phyloP scores from a whole-genome alignment of 2,797 vertebrate species.

The Catostomus latipinnis region DNA sequence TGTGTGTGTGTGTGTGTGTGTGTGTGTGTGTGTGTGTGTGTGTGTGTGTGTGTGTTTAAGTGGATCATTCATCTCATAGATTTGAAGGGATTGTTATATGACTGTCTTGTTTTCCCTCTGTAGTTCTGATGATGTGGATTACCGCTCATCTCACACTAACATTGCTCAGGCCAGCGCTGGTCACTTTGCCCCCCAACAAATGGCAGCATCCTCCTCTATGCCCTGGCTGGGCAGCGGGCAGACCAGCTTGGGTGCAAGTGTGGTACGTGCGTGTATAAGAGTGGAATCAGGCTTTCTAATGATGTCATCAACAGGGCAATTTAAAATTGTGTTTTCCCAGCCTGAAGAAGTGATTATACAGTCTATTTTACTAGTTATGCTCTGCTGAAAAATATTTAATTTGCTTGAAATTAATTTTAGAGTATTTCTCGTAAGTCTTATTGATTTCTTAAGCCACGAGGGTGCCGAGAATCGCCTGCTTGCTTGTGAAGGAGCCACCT shows the following conservation, averaged over 20 bases:
- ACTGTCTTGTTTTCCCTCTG: background rate
- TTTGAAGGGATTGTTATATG: conserved; percentile 1
- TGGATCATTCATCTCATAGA: background rate
- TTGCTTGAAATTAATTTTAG: no score
- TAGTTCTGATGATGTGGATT: conserved; percentile 94
- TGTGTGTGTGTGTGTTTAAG: conserved; percentile 66
- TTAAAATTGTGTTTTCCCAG: no score
- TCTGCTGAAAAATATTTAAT: no score
- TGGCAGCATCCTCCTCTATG: conserved; percentile 89
- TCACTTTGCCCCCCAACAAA: conserved; percentile 83
- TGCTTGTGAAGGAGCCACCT: no score
- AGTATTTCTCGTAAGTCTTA: no score
- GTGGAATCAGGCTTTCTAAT: background rate
- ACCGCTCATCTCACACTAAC: conserved; percentile 91
- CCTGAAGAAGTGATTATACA: no score
- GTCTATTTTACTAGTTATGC: no score
- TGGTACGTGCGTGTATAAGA: conserved; percentile 79
- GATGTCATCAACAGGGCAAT: no score
- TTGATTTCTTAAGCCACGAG: no score
- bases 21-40: conserved; percentile 84
- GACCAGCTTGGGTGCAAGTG: conserved; percentile 94
- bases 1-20: conserved; percentile 85
- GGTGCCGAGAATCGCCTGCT: no score
- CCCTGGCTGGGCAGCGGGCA: conserved; percentile 96
- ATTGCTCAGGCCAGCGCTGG: conserved; percentile 84